phyloP scores from a whole-genome alignment of 2,888 invertebrate genomes.

The Ochlodes sylvanus region DNA sequence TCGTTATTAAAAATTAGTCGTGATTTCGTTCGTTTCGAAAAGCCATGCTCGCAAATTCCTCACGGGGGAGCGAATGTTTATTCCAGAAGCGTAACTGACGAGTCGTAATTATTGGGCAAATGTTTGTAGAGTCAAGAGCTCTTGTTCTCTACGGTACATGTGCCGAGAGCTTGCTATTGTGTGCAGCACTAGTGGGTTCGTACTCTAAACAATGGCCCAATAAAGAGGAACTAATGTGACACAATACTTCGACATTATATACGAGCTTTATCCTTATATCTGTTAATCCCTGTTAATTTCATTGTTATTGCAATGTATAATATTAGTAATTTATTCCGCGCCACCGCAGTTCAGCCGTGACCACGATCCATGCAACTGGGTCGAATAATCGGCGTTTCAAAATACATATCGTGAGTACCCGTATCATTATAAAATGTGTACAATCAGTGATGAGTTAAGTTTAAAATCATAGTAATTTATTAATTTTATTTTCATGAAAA shows the following conservation, averaged over 20 bases:
- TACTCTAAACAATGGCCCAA: slow-evolving; percentile 25
- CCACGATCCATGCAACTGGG: too few species aligned
- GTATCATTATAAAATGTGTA: too few species aligned
- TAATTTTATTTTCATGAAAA: too few species aligned
- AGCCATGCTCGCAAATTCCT: slow-evolving; percentile 64
- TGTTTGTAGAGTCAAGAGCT: slow-evolving; percentile 75
- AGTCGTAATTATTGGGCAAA: slow-evolving; percentile 82
- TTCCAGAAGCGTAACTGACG: slow-evolving; percentile 74
- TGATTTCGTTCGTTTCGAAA: slow-evolving; percentile 66
- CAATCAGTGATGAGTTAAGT: too few species aligned
- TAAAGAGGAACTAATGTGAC: slow-evolving; percentile 44
- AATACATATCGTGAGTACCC: too few species aligned
- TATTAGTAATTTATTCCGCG: too few species aligned
- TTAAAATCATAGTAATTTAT: too few species aligned
- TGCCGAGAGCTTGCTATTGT: slow-evolving; percentile 72
- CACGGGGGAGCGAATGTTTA: slow-evolving; percentile 71
- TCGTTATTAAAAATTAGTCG: slow-evolving; percentile 71
- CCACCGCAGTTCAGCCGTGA: too few species aligned
- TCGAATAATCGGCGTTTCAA: too few species aligned
- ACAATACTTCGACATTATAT: slow-evolving; percentile 15
- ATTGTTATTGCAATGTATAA: background rate
- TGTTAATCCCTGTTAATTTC: background rate
- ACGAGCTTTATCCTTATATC: background rate
- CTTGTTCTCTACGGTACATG: slow-evolving; percentile 65
- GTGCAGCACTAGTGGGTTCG: slow-evolving; percentile 70